Conservation (phyloP, 2,113 vertebrate species). For the Sceloporus tristichus region DNA sequence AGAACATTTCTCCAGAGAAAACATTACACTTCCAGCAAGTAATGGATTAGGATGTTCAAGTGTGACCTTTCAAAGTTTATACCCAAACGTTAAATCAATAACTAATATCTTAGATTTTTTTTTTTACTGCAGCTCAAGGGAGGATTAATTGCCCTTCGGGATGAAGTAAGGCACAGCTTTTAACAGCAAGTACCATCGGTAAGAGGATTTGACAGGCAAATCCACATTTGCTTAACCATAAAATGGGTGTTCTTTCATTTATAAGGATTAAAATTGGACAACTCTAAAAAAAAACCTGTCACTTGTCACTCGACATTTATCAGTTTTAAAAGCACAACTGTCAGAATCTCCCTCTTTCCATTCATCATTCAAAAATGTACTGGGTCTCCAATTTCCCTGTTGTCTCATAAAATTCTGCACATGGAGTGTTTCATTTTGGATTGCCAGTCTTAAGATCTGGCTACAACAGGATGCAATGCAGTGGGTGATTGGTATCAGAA, state of each 20-base stretch:
- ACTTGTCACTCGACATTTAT: neutral
- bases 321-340: slow-evolving; percentile 27
- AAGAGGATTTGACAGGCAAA: neutral
- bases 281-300: slow-evolving; percentile 22
- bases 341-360: neutral
- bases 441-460: neutral
- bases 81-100: slow-evolving; percentile 34
- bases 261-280: slow-evolving; percentile 20
- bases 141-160: slow-evolving; percentile 26
- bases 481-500: no score
- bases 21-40: neutral
- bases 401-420: slow-evolving; percentile 1
- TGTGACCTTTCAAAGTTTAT: slow-evolving; percentile 28
- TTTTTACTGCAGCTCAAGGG: neutral
- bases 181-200: neutral
- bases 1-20: slow-evolving; percentile 28
- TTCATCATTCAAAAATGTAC: slow-evolving; percentile 9
- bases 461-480: neutral
- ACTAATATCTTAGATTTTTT: slow-evolving; percentile 25
- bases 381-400: slow-evolving; percentile 21
- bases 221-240: neutral
- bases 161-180: slow-evolving; percentile 9
- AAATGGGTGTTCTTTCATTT: slow-evolving; percentile 2
- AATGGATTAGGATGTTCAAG: slow-evolving; percentile 34
- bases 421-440: neutral